These are phyloP conservation scores for Apodemia hepburni DNA, from an alignment of 2,888 invertebrate species.

Conservation along the genomic window DNA sequence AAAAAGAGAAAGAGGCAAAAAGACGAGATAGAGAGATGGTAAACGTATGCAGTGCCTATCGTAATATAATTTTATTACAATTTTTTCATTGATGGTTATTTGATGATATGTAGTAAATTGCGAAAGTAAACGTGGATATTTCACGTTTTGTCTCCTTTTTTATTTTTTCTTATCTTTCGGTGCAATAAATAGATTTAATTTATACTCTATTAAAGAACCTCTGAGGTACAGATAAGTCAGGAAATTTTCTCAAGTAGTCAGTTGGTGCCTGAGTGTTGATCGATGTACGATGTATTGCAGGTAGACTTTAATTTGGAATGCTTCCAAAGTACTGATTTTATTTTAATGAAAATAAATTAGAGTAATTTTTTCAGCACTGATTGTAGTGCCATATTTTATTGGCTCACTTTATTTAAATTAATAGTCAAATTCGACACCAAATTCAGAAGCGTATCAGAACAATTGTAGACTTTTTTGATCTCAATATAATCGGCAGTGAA, in stretches of 20 bases:
- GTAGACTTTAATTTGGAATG: conserved; percentile 59
- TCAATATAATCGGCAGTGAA: conserved; percentile 60
- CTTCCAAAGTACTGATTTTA: conserved; percentile 77
- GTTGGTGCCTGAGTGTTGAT: conserved; percentile 72
- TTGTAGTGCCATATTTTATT: conserved; percentile 75
- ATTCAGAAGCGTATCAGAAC: conserved; percentile 60
- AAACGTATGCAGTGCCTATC: no score
- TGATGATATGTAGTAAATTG: no score
- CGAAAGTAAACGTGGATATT: no score
- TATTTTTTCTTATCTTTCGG: background rate
- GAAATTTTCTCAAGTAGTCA: conserved; percentile 66
- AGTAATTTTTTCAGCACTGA: conserved; percentile 73
- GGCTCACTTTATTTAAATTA: conserved; percentile 65
- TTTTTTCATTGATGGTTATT: no score
- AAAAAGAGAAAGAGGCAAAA: no score
- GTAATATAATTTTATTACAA: no score
- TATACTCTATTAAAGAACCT: background rate
- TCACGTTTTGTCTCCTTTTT: no score
- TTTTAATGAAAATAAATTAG: conserved; percentile 51
- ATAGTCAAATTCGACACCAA: conserved; percentile 77
- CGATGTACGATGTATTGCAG: conserved; percentile 41
- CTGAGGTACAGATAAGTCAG: conserved; percentile 35
- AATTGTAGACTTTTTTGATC: conserved; percentile 70
- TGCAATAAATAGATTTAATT: background rate
- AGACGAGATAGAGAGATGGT: no score